phyloP scores from a whole-genome alignment of 2,888 invertebrate species.

The Lycocerus yunnanus region DNA sequence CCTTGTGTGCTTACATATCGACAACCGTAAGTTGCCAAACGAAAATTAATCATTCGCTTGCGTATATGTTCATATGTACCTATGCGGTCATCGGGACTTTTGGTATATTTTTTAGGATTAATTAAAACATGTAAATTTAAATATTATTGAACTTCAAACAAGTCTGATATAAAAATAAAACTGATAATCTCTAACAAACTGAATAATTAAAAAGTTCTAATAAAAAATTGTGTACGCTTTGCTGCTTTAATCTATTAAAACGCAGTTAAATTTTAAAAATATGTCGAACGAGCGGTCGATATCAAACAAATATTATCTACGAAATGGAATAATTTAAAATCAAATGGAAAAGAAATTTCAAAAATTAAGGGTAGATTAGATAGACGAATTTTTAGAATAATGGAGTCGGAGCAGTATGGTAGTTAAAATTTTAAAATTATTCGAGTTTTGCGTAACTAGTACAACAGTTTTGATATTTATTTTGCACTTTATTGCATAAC shows the following conservation, averaged over 20 bases:
- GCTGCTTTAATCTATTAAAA: neutral
- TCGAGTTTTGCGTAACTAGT: neutral
- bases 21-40: constrained; percentile 11
- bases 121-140: neutral
- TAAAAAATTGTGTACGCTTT: neutral
- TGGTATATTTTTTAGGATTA: neutral
- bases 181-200: neutral
- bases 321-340: neutral
- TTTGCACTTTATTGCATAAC: neutral
- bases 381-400: neutral
- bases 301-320: neutral
- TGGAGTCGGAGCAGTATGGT: neutral
- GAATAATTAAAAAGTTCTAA: neutral
- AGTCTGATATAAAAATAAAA: neutral
- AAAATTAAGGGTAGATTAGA: neutral
- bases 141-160: neutral
- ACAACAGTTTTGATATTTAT: neutral
- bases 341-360: neutral
- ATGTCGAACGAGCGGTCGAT: neutral
- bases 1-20: constrained; percentile 20
- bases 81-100: too few species aligned
- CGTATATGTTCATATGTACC: too few species aligned
- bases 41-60: neutral
- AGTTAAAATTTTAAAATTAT: neutral
- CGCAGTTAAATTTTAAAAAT: neutral